Evolutionary conservation across 1,140 invertebrate genomes (phyloP).

Genomic region (Dreissena polymorpha): DNA sequence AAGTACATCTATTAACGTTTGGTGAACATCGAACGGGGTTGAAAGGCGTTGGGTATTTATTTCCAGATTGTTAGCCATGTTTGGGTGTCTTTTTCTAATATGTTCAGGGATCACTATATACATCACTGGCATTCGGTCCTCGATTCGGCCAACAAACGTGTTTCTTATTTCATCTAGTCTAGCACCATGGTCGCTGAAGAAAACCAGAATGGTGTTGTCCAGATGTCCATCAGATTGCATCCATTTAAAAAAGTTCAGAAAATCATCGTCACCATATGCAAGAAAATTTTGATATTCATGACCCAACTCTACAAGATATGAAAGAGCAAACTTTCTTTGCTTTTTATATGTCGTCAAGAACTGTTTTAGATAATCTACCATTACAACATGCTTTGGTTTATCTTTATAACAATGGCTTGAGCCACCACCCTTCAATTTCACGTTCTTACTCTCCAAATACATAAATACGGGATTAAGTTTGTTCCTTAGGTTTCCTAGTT

Average conservation of each 20-base stretch:
- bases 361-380: constrained; percentile 60
- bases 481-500: constrained; percentile 57
- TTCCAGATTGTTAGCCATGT: constrained; percentile 85
- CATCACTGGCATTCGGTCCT: constrained; percentile 94
- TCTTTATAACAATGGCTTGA: constrained; percentile 60
- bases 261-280: constrained; percentile 57
- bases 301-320: constrained; percentile 52
- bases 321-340: constrained; percentile 57
- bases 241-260: constrained; percentile 71
- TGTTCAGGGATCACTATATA: constrained; percentile 89
- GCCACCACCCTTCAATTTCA: constrained; percentile 48
- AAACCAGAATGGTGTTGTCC: constrained; percentile 85
- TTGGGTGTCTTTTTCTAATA: constrained; percentile 84
- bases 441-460: constrained; percentile 55
- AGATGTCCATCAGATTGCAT: constrained; percentile 75
- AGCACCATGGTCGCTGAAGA: constrained; percentile 97
- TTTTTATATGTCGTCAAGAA: constrained; percentile 57
- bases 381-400: constrained; percentile 53
- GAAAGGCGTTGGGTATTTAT: constrained; percentile 83
- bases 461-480: constrained; percentile 39
- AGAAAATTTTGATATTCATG: constrained; percentile 61
- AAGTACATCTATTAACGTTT: constrained; percentile 76
- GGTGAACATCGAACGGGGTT: constrained; percentile 80
- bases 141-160: constrained; percentile 90
- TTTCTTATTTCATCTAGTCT: constrained; percentile 90